These are phyloP conservation scores for Diplazon laetatorius DNA, from an alignment of 2,888 invertebrate genomes.

Conservation along the genomic window DNA sequence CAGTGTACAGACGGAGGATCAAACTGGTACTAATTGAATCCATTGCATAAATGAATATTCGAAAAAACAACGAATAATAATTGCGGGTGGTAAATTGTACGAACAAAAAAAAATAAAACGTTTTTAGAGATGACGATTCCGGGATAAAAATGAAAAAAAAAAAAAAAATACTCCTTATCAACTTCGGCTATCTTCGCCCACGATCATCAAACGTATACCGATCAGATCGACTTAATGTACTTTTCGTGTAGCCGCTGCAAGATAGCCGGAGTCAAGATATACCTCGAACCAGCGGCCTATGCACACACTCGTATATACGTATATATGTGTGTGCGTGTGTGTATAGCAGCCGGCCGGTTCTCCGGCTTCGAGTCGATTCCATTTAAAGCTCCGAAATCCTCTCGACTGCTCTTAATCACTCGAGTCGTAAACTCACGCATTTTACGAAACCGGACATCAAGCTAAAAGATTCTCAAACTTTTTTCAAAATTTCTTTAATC, in stretches of 20 bases:
- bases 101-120: conserved; percentile 13
- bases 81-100: not conserved
- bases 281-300: too few relatives aligned
- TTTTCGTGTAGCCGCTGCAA: conserved; percentile 72
- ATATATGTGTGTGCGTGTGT: too few relatives aligned
- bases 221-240: conserved; percentile 75
- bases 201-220: conserved; percentile 75
- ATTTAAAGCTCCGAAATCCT: conserved; percentile 6
- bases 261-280: conserved; percentile 42
- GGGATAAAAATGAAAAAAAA: not conserved
- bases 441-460: not conserved
- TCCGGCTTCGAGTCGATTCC: conserved; percentile 11
- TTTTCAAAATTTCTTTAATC: not conserved
- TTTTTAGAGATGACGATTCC: conserved; percentile 7
- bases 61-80: too few relatives aligned
- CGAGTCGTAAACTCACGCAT: conserved; percentile 8
- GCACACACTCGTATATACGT: too few relatives aligned
- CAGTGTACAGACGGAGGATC: too few relatives aligned
- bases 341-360: conserved; percentile 34
- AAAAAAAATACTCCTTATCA: conserved; percentile 42
- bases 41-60: too few relatives aligned
- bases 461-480: not conserved
- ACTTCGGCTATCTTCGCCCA: conserved; percentile 65
- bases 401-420: conserved; percentile 42
- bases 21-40: too few relatives aligned